Percentiles rank a stretch among this genome's conserved stretches.
These are phyloP conservation scores for Melinopterus prodromus DNA, from an alignment of 2,888 invertebrate species.

Conservation along the genomic window DNA sequence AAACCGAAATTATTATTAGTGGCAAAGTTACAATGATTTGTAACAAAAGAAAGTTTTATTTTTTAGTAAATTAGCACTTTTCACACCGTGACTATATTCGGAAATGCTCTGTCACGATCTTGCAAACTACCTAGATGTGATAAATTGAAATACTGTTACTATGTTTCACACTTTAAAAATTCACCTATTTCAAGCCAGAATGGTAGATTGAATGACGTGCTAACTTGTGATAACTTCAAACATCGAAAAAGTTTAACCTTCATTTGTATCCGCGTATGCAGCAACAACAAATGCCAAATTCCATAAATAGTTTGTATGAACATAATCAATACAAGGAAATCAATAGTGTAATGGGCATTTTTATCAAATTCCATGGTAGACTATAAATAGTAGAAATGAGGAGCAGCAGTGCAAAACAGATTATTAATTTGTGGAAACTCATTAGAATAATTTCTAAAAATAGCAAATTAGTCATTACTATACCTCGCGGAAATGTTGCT, in stretches of 20 bases:
- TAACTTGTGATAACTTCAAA: too few species aligned
- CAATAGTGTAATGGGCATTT: not conserved
- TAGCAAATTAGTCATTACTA: not conserved
- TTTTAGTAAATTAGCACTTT: not conserved
- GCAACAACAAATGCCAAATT: too few species aligned
- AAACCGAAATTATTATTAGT: too few species aligned
- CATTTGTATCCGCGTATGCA: too few species aligned
- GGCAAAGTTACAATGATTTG: not conserved
- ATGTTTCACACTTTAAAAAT: not conserved
- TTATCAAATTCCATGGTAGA: not conserved
- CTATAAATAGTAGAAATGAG: not conserved
- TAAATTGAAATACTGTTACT: not conserved
- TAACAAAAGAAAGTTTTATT: not conserved
- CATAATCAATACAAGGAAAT: too few species aligned
- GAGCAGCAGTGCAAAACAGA: not conserved
- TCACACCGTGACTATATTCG: not conserved
- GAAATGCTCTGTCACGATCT: not conserved
- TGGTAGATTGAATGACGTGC: not conserved
- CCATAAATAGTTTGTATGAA: too few species aligned
- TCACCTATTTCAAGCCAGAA: not conserved
- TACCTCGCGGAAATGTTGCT: too few species aligned
- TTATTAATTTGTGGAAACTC: not conserved
- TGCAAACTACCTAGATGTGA: not conserved
- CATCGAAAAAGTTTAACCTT: too few species aligned
- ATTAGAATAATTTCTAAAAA: not conserved